phyloP scores from a whole-genome alignment of 2,797 vertebrate genomes.

The Neosilurus hyrtlii region DNA sequence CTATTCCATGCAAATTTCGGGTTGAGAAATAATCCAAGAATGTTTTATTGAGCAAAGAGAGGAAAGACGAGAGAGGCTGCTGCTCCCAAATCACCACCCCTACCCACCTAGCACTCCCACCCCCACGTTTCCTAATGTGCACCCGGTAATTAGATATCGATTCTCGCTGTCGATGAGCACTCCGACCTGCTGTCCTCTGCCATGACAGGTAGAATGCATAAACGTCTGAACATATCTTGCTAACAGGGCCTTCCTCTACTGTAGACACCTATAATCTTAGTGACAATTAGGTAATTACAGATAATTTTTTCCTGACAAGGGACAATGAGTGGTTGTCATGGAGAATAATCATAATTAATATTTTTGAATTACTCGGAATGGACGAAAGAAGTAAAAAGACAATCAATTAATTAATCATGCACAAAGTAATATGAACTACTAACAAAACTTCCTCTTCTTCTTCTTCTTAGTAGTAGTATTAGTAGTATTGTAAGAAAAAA shows the following conservation, averaged over 20 bases:
- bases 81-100: background rate
- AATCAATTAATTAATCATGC: background rate
- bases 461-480: too few species aligned
- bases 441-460: too few species aligned
- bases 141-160: slow-evolving; percentile 87
- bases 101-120: background rate
- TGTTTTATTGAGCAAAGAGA: slow-evolving; percentile 69
- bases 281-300: slow-evolving; percentile 56
- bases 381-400: slow-evolving; percentile 7
- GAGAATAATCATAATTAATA: slow-evolving; percentile 42
- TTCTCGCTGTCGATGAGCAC: slow-evolving; percentile 75
- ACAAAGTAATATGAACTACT: background rate
- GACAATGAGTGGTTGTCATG: slow-evolving; percentile 28
- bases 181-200: slow-evolving; percentile 64
- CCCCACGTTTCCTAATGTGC: slow-evolving; percentile 64
- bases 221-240: slow-evolving; percentile 72
- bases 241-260: slow-evolving; percentile 62
- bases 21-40: slow-evolving; percentile 72
- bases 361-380: slow-evolving; percentile 24
- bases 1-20: slow-evolving; percentile 68
- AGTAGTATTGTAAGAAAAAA: too few species aligned
- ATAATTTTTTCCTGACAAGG: slow-evolving; percentile 37
- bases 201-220: slow-evolving; percentile 61
- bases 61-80: slow-evolving; percentile 59
- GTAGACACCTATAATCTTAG: slow-evolving; percentile 55